Conservation (phyloP, 2,888 invertebrate genomes). For the Rosalia funebris region DNA sequence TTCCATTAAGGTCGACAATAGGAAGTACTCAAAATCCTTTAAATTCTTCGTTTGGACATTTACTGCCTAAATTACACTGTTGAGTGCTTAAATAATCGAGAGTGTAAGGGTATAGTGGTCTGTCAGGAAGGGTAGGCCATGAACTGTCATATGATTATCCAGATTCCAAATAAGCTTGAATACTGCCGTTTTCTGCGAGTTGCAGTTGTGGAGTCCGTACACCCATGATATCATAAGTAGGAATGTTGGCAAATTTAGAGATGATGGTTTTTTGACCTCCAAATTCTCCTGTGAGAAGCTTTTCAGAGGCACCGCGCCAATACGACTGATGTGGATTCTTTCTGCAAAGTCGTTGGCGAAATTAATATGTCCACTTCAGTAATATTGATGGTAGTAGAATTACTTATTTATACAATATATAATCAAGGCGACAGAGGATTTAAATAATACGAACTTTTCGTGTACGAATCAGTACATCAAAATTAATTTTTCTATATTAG, state of each 20-base stretch:
- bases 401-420: not conserved
- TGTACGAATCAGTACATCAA: not conserved
- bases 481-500: not conserved
- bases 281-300: slow-evolving; percentile 57
- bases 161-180: slow-evolving; percentile 66
- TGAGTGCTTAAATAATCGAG: slow-evolving; percentile 70
- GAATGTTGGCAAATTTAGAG: slow-evolving; percentile 58
- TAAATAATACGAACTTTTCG: not conserved
- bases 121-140: slow-evolving; percentile 67
- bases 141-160: slow-evolving; percentile 71
- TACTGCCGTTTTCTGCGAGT: slow-evolving; percentile 69
- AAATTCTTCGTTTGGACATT: slow-evolving; percentile 69
- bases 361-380: not conserved
- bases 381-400: not conserved
- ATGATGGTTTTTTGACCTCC: slow-evolving; percentile 57
- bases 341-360: slow-evolving; percentile 31
- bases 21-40: slow-evolving; percentile 75
- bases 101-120: slow-evolving; percentile 76
- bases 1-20: slow-evolving; percentile 69
- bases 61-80: slow-evolving; percentile 66
- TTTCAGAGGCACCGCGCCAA: slow-evolving; percentile 55
- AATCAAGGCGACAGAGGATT: not conserved
- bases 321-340: slow-evolving; percentile 50
- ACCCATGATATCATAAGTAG: slow-evolving; percentile 54
- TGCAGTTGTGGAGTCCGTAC: slow-evolving; percentile 69